Evolutionary conservation across 1,140 invertebrate genomes (phyloP).

Genomic region (Drosophila neocordata): DNA sequence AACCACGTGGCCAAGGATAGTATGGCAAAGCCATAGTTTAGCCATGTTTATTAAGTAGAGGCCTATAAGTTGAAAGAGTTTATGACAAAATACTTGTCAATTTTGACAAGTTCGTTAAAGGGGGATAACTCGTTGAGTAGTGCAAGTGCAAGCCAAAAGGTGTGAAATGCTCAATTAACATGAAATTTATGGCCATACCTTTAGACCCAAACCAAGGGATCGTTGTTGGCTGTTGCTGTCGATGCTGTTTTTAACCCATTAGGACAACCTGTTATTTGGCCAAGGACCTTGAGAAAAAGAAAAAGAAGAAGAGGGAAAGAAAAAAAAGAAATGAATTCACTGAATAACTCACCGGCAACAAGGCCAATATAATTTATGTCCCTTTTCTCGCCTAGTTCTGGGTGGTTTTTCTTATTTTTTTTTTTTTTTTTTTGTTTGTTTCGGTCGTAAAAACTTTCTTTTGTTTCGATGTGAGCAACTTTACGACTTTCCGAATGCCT

Average conservation of each 20-base stretch:
- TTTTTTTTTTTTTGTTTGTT: constrained; percentile 6
- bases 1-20: constrained; percentile 53
- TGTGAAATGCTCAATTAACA: constrained; percentile 74
- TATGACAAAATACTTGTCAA: constrained; percentile 73
- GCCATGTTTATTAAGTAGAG: constrained; percentile 45
- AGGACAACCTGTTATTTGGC: constrained; percentile 58
- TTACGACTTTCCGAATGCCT: constrained; percentile 73
- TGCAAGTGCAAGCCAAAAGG: constrained; percentile 32
- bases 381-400: constrained; percentile 44
- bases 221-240: not conserved
- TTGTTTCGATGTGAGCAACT: constrained; percentile 72
- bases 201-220: constrained; percentile 2
- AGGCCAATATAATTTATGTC: constrained; percentile 61
- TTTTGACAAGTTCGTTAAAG: constrained; percentile 76
- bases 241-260: constrained; percentile 52
- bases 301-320: no score
- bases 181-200: constrained; percentile 59
- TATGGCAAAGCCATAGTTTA: constrained; percentile 46
- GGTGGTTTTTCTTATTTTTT: not conserved
- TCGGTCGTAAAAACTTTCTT: constrained; percentile 77
- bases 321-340: constrained; percentile 4
- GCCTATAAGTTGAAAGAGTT: constrained; percentile 69
- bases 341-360: constrained; percentile 31
- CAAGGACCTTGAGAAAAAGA: constrained; percentile 65
- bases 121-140: constrained; percentile 11